phyloP scores from a whole-genome alignment of 2,113 vertebrate genomes.

The Tympanuchus pallidicinctus region DNA sequence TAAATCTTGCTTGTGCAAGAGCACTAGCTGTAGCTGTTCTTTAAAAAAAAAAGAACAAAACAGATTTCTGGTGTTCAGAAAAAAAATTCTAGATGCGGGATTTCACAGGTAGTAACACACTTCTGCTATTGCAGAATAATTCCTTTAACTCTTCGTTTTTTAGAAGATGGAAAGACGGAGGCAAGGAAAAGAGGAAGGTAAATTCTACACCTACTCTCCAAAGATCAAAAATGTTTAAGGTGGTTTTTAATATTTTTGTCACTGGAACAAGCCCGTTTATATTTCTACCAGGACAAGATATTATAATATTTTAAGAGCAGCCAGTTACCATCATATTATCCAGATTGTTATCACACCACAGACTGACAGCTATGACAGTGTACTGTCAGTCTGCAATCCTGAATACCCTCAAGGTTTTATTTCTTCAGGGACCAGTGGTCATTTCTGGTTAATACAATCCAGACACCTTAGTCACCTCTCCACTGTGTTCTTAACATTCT shows the following conservation, averaged over 20 bases:
- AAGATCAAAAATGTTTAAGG: background rate
- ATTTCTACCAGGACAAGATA: background rate
- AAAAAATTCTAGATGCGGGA: background rate
- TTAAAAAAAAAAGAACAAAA: background rate
- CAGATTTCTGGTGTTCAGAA: background rate
- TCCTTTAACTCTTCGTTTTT: background rate
- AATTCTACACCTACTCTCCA: background rate
- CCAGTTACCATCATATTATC: background rate
- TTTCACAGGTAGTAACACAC: background rate
- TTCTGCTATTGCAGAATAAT: background rate
- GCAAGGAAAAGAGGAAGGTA: background rate
- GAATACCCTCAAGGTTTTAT: background rate
- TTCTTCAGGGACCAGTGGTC: background rate
- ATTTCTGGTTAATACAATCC: constrained; percentile 13
- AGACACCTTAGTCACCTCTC: background rate
- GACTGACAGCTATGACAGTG: background rate
- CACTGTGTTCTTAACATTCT: background rate
- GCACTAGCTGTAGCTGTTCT: constrained; percentile 3
- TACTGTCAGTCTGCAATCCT: background rate
- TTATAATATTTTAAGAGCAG: background rate
- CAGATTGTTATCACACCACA: background rate
- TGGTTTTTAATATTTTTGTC: background rate
- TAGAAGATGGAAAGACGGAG: background rate
- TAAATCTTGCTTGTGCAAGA: constrained; percentile 24
- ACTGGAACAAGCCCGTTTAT: background rate